Evolutionary conservation across 2,888 invertebrate genomes (phyloP), one percentile per base, ranked within the genome.

Genomic region (Ormia ochracea): DNA sequence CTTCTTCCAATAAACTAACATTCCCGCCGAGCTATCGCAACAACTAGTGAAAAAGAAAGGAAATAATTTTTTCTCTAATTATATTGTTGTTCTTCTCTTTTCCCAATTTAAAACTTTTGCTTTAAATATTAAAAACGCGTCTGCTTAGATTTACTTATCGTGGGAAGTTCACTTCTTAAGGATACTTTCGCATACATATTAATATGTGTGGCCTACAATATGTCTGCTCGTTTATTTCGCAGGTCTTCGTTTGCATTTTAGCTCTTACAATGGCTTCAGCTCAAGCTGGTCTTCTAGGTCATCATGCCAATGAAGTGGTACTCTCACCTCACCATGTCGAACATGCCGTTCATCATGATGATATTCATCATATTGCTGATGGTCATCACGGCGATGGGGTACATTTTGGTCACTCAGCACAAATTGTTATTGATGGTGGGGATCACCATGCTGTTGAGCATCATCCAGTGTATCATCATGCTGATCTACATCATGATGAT

Each of bases 171-270:
- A n/a, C n/a, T n/a, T n/a, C n/a, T n/a, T n/a, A n/a, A n/a, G n/a
- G n/a, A n/a, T n/a, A n/a, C n/a, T n/a, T n/a, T n/a, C n/a, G n/a
- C n/a, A n/a, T n/a, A n/a, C n/a, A n/a, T n/a, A n/a, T n/a, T n/a
- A n/a, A n/a, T n/a, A n/a, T n/a, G n/a, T n/a, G n/a, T n/a, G n/a
- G n/a, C 41, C 12, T 12, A 19, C 31, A 52, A n/a, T 12, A 6
- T n/a, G 2, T 23, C 6, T 12, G 10, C n/a, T 0, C 36, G n/a
- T n/a, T 14, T 5, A 14, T 23, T 36, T 21, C 12, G 31, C 61
- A 88, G 88, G 82, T 84, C 82, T 83, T 88, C 76, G 84, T 88
- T 83, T 88, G 87, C 84, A 85, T 87, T 82, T 83, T 88, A 84
- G 87, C 88, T 52, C 80, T 89, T 59, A 82, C 84, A 72, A 78